These are phyloP conservation scores for Anarrhichthys ocellatus DNA, from an alignment of 2,113 vertebrate species.

Conservation along the genomic window DNA sequence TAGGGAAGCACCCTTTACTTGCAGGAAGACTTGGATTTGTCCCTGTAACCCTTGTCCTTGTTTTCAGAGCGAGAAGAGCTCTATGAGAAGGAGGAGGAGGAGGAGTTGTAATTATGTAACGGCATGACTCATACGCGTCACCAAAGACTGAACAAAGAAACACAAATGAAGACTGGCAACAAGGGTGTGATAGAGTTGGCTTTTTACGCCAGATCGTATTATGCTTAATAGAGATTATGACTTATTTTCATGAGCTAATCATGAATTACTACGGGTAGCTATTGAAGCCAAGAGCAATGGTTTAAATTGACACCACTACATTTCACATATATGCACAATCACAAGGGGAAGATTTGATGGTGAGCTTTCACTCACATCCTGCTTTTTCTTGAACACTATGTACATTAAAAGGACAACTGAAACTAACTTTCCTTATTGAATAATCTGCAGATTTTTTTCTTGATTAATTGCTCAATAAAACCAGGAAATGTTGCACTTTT, in stretches of 20 bases:
- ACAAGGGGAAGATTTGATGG: neutral
- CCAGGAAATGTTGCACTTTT: neutral
- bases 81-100: neutral
- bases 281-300: neutral
- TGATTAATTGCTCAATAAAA: neutral
- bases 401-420: neutral
- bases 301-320: neutral
- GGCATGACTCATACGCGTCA: neutral
- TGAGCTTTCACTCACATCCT: neutral
- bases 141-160: neutral
- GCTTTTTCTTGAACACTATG: neutral
- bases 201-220: neutral
- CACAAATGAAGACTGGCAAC: neutral
- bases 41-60: neutral
- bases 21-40: neutral
- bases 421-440: neutral
- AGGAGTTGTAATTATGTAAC: neutral
- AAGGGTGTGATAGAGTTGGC: neutral
- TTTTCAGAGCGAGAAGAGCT: neutral
- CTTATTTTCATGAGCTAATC: neutral
- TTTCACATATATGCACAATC: neutral
- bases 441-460: neutral
- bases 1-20: constrained; percentile 13
- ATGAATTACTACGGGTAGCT: neutral
- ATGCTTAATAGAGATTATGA: neutral